Conservation (phyloP, 2,797 vertebrate genomes). For the Enteromius afrohamiltoni region DNA sequence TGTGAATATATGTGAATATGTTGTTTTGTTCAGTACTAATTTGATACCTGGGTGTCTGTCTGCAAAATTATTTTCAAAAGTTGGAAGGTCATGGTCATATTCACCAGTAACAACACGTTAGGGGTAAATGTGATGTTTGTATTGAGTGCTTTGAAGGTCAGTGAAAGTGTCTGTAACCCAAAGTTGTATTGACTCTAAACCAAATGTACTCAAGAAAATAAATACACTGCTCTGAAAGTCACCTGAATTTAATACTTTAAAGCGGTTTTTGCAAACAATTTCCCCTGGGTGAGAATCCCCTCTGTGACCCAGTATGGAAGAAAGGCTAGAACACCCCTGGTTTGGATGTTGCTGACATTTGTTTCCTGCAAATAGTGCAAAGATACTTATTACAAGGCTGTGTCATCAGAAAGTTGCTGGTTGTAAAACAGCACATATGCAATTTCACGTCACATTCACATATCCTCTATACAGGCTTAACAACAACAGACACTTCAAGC, state of each 20-base stretch:
- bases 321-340: neutral
- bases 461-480: constrained; percentile 11
- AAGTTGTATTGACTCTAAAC: neutral
- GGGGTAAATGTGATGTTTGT: neutral
- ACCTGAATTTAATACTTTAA: neutral
- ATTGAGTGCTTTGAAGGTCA: neutral
- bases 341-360: neutral
- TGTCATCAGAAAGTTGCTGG: constrained; percentile 53
- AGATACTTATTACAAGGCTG: neutral
- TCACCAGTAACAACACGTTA: neutral
- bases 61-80: neutral
- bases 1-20: neutral
- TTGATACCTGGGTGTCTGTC: neutral
- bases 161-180: neutral
- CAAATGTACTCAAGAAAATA: neutral
- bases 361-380: neutral
- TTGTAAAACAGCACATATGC: constrained; percentile 9
- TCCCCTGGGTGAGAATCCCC: neutral
- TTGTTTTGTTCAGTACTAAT: neutral
- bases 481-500: constrained; percentile 28
- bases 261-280: neutral
- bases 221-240: neutral
- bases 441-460: constrained; percentile 42
- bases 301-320: neutral
- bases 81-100: neutral